Evolutionary conservation across 2,797 vertebrate species (phyloP).

Genomic region (Sternarchorhynchus goeldii): DNA sequence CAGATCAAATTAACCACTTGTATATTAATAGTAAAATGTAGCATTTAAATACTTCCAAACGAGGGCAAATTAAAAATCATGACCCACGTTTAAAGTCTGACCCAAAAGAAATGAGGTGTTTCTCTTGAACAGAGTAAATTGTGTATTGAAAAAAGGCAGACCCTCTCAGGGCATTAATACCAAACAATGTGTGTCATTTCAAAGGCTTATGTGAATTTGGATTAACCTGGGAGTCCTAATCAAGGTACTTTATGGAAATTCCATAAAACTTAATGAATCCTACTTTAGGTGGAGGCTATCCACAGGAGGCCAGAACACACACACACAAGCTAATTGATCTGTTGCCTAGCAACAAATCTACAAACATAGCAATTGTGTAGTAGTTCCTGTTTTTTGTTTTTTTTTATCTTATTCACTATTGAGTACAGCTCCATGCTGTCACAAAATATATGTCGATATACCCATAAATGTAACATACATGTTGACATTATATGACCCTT

Average conservation of each 20-base stretch:
- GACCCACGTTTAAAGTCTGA: background rate
- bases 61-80: background rate
- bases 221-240: slow-evolving; percentile 71
- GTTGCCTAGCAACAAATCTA: slow-evolving; percentile 71
- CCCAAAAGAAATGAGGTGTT: background rate
- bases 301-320: slow-evolving; percentile 50
- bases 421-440: too few species aligned
- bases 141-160: slow-evolving; percentile 5
- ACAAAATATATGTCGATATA: background rate
- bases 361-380: slow-evolving; percentile 59
- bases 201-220: slow-evolving; percentile 65
- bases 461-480: too few species aligned
- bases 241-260: slow-evolving; percentile 62
- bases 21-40: background rate
- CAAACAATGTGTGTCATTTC: slow-evolving; percentile 58
- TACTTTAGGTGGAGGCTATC: slow-evolving; percentile 48
- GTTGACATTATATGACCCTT: too few species aligned
- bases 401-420: background rate
- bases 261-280: slow-evolving; percentile 68
- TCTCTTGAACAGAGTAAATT: slow-evolving; percentile 6
- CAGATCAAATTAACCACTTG: background rate
- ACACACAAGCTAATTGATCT: slow-evolving; percentile 44
- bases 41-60: too few species aligned
- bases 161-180: background rate
- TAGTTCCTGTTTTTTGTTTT: slow-evolving; percentile 4